Conservation (phyloP, 2,113 vertebrate genomes). For the Vulpes lagopus region DNA sequence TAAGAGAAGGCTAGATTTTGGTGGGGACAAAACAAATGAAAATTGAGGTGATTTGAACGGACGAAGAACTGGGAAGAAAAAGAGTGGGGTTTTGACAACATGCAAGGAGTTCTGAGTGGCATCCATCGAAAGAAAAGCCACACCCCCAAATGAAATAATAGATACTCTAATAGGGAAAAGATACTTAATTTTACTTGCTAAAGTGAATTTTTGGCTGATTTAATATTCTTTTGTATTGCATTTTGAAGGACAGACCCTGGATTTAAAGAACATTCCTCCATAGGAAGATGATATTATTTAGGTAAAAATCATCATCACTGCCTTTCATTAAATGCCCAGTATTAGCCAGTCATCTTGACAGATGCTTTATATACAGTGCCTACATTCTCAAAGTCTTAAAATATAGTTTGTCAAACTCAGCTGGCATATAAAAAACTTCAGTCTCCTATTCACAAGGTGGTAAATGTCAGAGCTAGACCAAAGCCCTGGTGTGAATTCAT, state of each 20-base stretch:
- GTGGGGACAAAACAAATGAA: background rate
- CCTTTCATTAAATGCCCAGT: background rate
- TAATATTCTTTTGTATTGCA: background rate
- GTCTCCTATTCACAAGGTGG: background rate
- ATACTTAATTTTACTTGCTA: background rate
- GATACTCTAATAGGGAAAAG: background rate
- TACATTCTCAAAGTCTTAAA: background rate
- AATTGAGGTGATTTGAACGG: background rate
- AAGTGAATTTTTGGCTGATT: background rate
- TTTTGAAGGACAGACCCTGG: background rate
- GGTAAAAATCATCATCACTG: background rate
- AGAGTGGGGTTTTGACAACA: background rate
- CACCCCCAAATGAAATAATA: background rate
- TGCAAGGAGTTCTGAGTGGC: background rate
- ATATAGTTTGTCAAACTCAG: background rate
- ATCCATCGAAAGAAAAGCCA: background rate
- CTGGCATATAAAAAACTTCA: background rate
- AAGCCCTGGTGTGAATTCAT: background rate
- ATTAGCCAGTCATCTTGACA: background rate
- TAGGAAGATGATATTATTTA: background rate
- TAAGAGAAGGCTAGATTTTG: background rate
- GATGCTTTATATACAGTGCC: background rate
- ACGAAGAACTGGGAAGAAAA: background rate
- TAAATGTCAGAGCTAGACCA: background rate
- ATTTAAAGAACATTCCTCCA: background rate